Percentiles rank a stretch among this genome's conserved stretches.
Evolutionary conservation across 2,113 vertebrate genomes (phyloP).

Genomic region (Mus pahari): DNA sequence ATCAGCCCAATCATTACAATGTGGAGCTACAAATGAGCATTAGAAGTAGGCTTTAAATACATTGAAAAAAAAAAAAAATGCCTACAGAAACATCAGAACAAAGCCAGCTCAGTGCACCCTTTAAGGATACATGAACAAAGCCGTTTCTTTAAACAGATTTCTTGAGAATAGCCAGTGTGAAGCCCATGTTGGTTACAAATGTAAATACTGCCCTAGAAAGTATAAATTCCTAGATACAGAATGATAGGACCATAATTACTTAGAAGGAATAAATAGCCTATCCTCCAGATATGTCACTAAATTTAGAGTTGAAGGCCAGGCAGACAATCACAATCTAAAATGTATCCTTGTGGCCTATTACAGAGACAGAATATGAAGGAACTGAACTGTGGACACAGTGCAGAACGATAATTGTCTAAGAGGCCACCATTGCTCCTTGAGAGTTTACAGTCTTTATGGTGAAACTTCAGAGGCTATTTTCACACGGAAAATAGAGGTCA

Average conservation of each 20-base stretch:
- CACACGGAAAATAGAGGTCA: neutral
- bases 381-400: neutral
- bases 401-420: neutral
- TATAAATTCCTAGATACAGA: conserved; percentile 41
- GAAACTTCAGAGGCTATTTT: neutral
- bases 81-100: conserved; percentile 30
- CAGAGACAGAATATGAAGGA: conserved; percentile 1
- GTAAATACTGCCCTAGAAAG: conserved; percentile 54
- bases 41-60: conserved; percentile 8
- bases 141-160: conserved; percentile 34
- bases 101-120: neutral
- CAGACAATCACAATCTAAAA: conserved; percentile 29
- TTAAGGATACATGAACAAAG: neutral
- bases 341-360: neutral
- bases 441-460: neutral
- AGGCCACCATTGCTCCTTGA: neutral
- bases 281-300: neutral
- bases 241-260: conserved; percentile 51
- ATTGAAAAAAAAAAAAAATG: conserved; percentile 13
- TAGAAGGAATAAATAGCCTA: conserved; percentile 43
- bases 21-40: neutral
- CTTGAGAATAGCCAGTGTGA: conserved; percentile 15
- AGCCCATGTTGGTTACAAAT: conserved; percentile 53
- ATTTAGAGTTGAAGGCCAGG: conserved; percentile 34
- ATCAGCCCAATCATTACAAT: neutral